Base-by-base conservation (phyloP, 2,113 vertebrate genomes). In the Cyanistes caeruleus region DNA sequence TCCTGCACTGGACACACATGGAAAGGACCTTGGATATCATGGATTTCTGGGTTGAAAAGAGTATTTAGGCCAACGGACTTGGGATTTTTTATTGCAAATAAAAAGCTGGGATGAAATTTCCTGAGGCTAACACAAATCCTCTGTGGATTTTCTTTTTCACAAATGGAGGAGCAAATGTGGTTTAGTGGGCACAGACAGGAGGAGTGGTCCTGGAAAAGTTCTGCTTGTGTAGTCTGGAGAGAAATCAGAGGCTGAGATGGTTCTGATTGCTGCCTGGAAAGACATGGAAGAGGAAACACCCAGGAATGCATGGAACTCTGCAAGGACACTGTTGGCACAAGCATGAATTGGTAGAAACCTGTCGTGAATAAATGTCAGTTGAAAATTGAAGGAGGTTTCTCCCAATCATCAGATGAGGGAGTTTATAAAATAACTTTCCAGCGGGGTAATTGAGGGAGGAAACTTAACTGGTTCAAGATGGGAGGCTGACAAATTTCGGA, bases 391-490 rank as follows among this genome's bases (percentile, higher is more conserved):
- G 86, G 72, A 92, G 89, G 73, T 96, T 95, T 95, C 89, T 96
- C 94, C 84, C 91, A 92, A 81, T 95, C 94, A 94, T 93, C 93
- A 82, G 93, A 90, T 59, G 89, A 89, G 69, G 88, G 94, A 95
- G 84, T 95, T 95, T 95, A 93, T 95, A 90, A 92, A 96, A 95
- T 84, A 93, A 76, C 84, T 95, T 95, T 97, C 86, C 96, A 97
- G 62, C 0, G 0, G 94, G 80, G 93, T 96, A 97, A 96, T 96
- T 96, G 96, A 96, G 91, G 96, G 93, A 92, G 84, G 94, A 89
- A 97, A 89, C 64, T 7, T 96, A 97, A 97, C 91, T 46, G 67
- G 89, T 96, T 97, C 96, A 97, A 97, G 94, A 97, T 97, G 95
- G 86, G 93, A 89, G 56, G 15, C 93, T 96, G 96, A 97, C 95